Evolutionary conservation across 2,113 vertebrate genomes (phyloP), one percentile per base, ranked within the genome.

Genomic region (Bos indicus): DNA sequence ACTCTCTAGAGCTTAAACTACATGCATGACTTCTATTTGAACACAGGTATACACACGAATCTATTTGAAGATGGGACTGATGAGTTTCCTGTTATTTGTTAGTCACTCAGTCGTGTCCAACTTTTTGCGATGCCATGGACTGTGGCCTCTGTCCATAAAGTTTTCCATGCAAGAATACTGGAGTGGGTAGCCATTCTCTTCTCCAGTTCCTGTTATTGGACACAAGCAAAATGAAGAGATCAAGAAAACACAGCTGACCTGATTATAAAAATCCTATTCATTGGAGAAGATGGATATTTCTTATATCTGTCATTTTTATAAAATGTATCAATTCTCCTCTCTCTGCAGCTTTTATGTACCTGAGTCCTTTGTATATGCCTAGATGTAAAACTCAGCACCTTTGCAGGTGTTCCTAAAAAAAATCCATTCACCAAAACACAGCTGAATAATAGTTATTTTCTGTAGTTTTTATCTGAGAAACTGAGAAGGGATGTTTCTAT

Each of bases 381-480:
- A 16, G 10, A 16, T 46, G 3, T 56, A 85, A 86, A 94, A 62
- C 23, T 56, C 57, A 52, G 7, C 10, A 21, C 6, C 2, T 62
- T 91, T 85, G 16, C 14, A 43, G 12, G 0, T 71, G 77, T n/a
- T 96, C 3, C 13, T 64, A 7, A 71, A 64, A 93, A 59, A 93
- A 59, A 8, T 8, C 8, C 8, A 26, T 91, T 57, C 40, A 28
- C 28, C 40, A 52, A 67, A 92, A 52, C 16, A 60, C 8, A 25
- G 3, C 7, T 80, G 3, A 85, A 0, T 4, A 89, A 81, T 54
- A 3, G 7, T 23, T 88, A 30, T 62, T 54, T 85, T 91, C 7
- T 91, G 4, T 54, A 88, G 7, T 54, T 95, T 96, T 82, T 88
- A 71, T 88, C 13, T 33, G n/a, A 8, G 14, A 91, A 94, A 48